A percentile compares a stretch with the other conserved stretches of the same genome.
phyloP scores from a whole-genome alignment of 30 jellyfish, hydroid and myxozoan species.

The Aurelia aurita region DNA sequence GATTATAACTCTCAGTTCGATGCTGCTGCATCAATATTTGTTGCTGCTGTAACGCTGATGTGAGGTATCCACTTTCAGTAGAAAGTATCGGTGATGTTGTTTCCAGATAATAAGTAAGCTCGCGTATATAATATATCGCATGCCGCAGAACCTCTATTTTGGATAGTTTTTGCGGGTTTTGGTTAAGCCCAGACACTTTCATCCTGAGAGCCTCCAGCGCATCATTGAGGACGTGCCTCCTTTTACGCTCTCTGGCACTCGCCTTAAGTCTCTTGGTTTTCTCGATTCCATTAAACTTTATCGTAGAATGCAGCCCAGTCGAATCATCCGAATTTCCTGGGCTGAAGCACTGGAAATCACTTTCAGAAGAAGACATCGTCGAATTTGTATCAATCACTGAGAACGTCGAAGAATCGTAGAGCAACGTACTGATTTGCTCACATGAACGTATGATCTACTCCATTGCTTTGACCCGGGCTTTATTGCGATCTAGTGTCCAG shows the following conservation, averaged over 20 bases:
- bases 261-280: slow-evolving; percentile 85
- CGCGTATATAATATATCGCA: slow-evolving; percentile 93
- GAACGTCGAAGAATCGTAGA: too few species aligned
- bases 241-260: slow-evolving; percentile 93
- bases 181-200: slow-evolving; percentile 80
- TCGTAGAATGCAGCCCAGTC: background rate
- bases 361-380: slow-evolving; percentile 47
- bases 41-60: slow-evolving; percentile 14
- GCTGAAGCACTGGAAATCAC: slow-evolving; percentile 52
- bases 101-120: slow-evolving; percentile 75
- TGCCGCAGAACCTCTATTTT: slow-evolving; percentile 89
- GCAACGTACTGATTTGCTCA: too few species aligned
- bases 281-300: slow-evolving; percentile 40
- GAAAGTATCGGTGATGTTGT: slow-evolving; percentile 16
- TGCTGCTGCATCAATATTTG: slow-evolving; percentile 2
- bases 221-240: slow-evolving; percentile 94
- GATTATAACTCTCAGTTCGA: too few species aligned
- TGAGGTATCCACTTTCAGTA: background rate
- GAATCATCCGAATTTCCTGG: slow-evolving; percentile 52
- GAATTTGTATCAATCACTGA: background rate
- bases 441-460: too few species aligned
- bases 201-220: slow-evolving; percentile 86
- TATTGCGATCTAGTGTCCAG: too few species aligned
- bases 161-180: slow-evolving; percentile 84
- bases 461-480: too few species aligned